phyloP scores from a whole-genome alignment of 2,797 vertebrate genomes.

The Sparidentex hasta region DNA sequence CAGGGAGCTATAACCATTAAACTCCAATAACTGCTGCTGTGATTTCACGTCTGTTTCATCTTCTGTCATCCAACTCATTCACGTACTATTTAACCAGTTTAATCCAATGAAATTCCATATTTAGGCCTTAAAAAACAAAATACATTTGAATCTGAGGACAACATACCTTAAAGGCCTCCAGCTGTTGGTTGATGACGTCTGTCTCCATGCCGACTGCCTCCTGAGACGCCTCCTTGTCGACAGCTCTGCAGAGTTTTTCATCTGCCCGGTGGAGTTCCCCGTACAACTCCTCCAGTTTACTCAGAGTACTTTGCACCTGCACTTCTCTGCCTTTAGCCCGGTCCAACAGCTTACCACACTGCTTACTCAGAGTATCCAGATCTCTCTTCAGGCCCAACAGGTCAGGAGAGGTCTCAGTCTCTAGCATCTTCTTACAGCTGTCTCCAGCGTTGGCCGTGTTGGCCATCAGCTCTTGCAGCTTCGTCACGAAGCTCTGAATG shows the following conservation, averaged over 20 bases:
- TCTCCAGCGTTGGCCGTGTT: conserved; percentile 90
- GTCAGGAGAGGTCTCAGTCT: conserved; percentile 93
- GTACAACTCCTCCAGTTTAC: conserved; percentile 90
- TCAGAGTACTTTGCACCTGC: conserved; percentile 87
- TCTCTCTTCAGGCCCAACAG: conserved; percentile 94
- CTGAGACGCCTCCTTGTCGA: conserved; percentile 93
- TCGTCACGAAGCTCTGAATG: conserved; percentile 88
- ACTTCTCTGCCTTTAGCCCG: conserved; percentile 90
- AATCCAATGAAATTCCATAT: not conserved
- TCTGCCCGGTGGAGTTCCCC: conserved; percentile 86
- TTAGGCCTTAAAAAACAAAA: not conserved
- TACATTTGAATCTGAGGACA: conserved; percentile 5
- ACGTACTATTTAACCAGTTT: not conserved
- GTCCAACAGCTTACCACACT: conserved; percentile 95
- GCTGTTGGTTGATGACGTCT: conserved; percentile 95
- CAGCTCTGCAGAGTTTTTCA: conserved; percentile 83
- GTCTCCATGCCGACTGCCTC: conserved; percentile 96
- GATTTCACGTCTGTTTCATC: not conserved
- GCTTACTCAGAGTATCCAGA: conserved; percentile 94
- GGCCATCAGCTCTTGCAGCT: conserved; percentile 90
- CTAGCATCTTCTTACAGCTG: conserved; percentile 94
- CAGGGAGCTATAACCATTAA: not conserved
- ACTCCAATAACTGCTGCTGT: not conserved
- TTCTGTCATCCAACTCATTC: not conserved
- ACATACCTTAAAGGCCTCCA: conserved; percentile 94